phyloP scores from a whole-genome alignment of 1,140 invertebrate species.

The Bombus balteatus region DNA sequence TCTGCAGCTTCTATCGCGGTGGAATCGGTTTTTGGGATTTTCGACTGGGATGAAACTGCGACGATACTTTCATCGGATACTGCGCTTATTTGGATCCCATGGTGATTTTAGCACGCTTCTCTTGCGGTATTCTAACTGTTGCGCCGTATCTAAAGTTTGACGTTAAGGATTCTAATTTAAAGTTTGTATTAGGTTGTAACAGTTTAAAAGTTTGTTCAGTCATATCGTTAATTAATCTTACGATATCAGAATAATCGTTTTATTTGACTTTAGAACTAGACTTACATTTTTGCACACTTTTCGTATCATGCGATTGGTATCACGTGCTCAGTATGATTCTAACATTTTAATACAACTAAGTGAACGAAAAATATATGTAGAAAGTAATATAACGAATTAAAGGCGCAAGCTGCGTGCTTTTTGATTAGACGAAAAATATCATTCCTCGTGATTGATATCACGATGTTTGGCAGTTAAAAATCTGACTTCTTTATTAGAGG shows the following conservation, averaged over 20 bases:
- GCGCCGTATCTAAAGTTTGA: too few relatives aligned
- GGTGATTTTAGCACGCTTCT: background rate
- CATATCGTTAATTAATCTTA: too few relatives aligned
- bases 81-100: background rate
- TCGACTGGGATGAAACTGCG: background rate
- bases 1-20: background rate
- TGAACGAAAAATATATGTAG: background rate
- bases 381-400: background rate
- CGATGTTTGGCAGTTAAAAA: background rate
- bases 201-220: too few relatives aligned
- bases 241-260: too few relatives aligned
- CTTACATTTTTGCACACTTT: too few relatives aligned
- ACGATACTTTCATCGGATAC: background rate
- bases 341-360: background rate
- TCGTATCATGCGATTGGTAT: too few relatives aligned
- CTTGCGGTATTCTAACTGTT: background rate
- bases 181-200: too few relatives aligned
- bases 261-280: too few relatives aligned
- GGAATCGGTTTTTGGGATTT: background rate
- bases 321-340: background rate
- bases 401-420: background rate
- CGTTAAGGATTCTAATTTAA: too few relatives aligned
- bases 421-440: background rate
- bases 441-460: background rate
- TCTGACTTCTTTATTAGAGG: background rate